phyloP scores from a whole-genome alignment of 2,888 invertebrate genomes.

The Xanthorhoe designata region DNA sequence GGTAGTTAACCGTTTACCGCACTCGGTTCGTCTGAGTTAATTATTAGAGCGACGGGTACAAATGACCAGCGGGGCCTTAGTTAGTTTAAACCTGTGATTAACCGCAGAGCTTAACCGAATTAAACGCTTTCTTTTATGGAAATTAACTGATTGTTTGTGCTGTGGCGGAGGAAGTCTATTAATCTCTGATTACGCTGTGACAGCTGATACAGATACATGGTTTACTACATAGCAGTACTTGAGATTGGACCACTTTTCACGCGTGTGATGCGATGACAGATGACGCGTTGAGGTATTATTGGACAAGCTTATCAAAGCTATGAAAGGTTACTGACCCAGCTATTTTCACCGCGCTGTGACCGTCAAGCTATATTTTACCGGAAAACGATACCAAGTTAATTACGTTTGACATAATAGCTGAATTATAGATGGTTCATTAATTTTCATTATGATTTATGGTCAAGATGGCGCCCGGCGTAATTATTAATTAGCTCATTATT shows the following conservation, averaged over 20 bases:
- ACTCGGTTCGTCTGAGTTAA: constrained; percentile 68
- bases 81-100: constrained; percentile 73
- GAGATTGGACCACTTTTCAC: neutral
- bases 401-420: constrained; percentile 59
- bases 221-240: constrained; percentile 5
- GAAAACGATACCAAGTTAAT: constrained; percentile 56
- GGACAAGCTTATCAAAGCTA: neutral
- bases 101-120: constrained; percentile 75
- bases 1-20: constrained; percentile 71
- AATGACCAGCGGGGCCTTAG: constrained; percentile 73
- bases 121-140: constrained; percentile 80
- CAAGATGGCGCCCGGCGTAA: constrained; percentile 41
- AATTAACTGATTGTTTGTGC: constrained; percentile 76
- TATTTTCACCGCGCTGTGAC: constrained; percentile 17
- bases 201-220: constrained; percentile 17
- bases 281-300: neutral
- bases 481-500: constrained; percentile 43
- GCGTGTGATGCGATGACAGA: neutral
- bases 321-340: constrained; percentile 20
- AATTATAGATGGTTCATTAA: constrained; percentile 57
- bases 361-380: constrained; percentile 52
- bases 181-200: constrained; percentile 58
- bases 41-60: constrained; percentile 77
- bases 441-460: constrained; percentile 55
- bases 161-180: constrained; percentile 58